These are phyloP conservation scores for Cryptoprocta ferox DNA, from an alignment of 2,797 vertebrate genomes.

Conservation along the genomic window DNA sequence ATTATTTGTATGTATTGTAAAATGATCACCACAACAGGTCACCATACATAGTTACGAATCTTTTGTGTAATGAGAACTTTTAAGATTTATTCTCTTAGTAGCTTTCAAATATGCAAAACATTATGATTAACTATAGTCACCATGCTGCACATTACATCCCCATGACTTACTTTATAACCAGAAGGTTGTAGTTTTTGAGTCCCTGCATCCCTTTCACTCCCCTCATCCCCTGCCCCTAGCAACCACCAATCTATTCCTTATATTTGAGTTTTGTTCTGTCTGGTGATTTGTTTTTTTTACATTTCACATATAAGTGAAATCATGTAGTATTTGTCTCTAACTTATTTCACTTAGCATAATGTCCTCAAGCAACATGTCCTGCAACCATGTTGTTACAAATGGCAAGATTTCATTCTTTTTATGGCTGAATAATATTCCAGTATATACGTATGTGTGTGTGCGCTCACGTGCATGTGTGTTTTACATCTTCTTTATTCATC, in stretches of 20 bases:
- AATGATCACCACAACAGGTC: neutral
- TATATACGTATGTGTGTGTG: too few relatives aligned
- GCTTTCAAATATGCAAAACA: neutral
- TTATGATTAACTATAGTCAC: neutral
- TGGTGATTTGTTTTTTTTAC: neutral
- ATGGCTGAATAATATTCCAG: neutral
- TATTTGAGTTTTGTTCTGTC: neutral
- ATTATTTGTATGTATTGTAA: neutral
- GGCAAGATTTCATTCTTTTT: neutral
- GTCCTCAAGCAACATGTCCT: neutral
- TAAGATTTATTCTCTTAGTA: neutral
- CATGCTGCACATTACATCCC: neutral
- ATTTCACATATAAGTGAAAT: neutral
- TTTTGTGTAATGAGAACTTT: neutral
- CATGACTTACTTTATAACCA: neutral
- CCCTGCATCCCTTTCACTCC: neutral
- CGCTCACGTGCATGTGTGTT: too few relatives aligned
- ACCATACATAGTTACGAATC: neutral
- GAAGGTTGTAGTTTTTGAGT: neutral
- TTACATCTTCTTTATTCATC: neutral
- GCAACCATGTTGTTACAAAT: neutral
- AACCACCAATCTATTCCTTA: neutral
- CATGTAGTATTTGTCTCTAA: neutral
- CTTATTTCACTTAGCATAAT: neutral
- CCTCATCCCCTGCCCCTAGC: neutral